Evolutionary conservation across 2,113 vertebrate species (phyloP).

Genomic region (Daubentonia madagascariensis): DNA sequence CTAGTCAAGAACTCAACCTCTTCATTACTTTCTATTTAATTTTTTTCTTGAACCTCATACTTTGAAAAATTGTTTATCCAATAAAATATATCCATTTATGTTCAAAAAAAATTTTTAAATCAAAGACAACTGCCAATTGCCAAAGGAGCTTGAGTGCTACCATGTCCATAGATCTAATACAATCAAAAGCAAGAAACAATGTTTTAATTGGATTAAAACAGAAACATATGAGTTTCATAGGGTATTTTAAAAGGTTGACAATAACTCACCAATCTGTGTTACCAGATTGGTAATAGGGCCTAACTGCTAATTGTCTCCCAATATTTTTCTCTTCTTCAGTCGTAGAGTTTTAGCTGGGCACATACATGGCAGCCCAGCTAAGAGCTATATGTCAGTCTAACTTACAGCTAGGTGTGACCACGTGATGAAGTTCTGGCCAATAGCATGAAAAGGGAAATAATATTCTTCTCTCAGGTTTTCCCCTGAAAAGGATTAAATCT

Average conservation of each 20-base stretch:
- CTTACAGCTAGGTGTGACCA: not conserved
- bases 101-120: too few relatives aligned
- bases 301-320: not conserved
- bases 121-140: too few relatives aligned
- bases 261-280: not conserved
- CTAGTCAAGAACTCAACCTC: too few relatives aligned
- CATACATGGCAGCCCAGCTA: not conserved
- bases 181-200: too few relatives aligned
- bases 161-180: too few relatives aligned
- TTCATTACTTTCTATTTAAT: too few relatives aligned
- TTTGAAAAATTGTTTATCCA: too few relatives aligned
- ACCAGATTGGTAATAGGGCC: not conserved
- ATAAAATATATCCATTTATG: too few relatives aligned
- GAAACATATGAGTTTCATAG: not conserved
- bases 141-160: too few relatives aligned
- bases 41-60: too few relatives aligned
- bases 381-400: not conserved
- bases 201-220: not conserved
- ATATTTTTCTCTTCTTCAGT: not conserved
- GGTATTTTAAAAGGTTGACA: not conserved
- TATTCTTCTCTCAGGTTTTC: not conserved
- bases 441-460: not conserved
- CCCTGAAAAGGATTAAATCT: not conserved
- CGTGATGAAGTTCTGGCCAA: not conserved
- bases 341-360: not conserved